Evolutionary conservation across 2,113 vertebrate genomes (phyloP), one percentile per base, ranked within the genome.

Genomic region (Apus apus): DNA sequence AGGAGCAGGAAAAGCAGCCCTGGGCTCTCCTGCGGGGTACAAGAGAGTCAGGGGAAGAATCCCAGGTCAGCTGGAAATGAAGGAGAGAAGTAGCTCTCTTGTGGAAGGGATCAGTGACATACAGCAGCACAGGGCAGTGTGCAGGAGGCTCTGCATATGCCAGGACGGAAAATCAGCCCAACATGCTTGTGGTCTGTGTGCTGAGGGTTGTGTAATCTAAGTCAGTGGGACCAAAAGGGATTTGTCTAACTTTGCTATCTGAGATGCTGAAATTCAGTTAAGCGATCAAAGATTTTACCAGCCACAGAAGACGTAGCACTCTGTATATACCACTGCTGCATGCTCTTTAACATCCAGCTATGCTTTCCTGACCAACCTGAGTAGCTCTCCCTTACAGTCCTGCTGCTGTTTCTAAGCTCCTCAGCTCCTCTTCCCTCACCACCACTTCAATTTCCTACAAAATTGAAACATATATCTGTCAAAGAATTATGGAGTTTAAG

Each of bases 271-370:
- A 46, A 87, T 75, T 67, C 0, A 1, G 20, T 67, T 66, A 51
- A 87, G 17, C 0, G 0, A 20, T 57, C 23, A 40, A 8, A 30
- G 45, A 43, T 82, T 81, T 90, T 57, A 65, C 75, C 43, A 85
- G 45, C 12, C n/a, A n/a, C 77, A 78, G 36, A 65, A 78, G 72
- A 45, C 21, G 21, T 4, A 32, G 22, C 19, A 10, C 8, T 64
- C 0, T 0, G 32, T 40, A 56, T 50, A 22, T 14, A 45, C 21
- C 21, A 17, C 13, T 27, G 8, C 11, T 65, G 17, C 1, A 58
- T 0, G 2, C 19, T 50, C n/a, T 38, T 25, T 50, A 81, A 23
- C 13, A 60, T 18, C 45, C 53, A 85, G 19, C 29, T 9, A 2
- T 57, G 61, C 25, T 75, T 85, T 85, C 46, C 20, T 81, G 36